Conservation (phyloP, 2,888 invertebrate genomes). For the Tenthredo scrophulariae region DNA sequence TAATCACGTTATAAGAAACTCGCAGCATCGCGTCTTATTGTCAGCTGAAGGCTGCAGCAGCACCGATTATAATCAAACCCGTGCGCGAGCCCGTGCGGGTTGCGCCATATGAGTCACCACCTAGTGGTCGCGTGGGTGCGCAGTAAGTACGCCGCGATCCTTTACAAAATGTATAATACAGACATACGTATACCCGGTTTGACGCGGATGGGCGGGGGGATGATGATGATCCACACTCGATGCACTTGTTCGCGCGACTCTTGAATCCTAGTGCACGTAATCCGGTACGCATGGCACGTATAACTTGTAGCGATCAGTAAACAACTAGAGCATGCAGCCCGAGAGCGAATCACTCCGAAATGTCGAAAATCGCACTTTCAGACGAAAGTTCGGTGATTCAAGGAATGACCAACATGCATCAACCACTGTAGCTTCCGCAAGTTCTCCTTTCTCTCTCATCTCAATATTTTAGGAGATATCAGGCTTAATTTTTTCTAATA, state of each 20-base stretch:
- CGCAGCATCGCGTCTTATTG: not conserved
- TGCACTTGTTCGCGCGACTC: slow-evolving; percentile 10
- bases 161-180: not conserved
- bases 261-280: not conserved
- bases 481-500: not conserved
- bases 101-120: not conserved
- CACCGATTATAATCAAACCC: slow-evolving; percentile 1
- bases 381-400: not conserved
- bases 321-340: not conserved
- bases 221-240: not conserved
- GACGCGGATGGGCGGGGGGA: not conserved
- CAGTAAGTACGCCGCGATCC: not conserved
- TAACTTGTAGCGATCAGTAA: not conserved
- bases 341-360: not conserved
- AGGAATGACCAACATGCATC: not conserved
- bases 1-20: not conserved
- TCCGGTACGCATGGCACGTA: not conserved
- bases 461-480: not conserved
- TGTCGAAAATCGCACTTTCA: not conserved
- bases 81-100: slow-evolving; percentile 11
- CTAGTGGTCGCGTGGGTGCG: slow-evolving; percentile 26
- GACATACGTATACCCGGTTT: not conserved
- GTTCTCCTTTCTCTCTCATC: not conserved
- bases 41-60: not conserved
- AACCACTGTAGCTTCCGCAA: not conserved